These are phyloP conservation scores for Molanna angustata DNA, from an alignment of 2,888 invertebrate species.

Conservation along the genomic window DNA sequence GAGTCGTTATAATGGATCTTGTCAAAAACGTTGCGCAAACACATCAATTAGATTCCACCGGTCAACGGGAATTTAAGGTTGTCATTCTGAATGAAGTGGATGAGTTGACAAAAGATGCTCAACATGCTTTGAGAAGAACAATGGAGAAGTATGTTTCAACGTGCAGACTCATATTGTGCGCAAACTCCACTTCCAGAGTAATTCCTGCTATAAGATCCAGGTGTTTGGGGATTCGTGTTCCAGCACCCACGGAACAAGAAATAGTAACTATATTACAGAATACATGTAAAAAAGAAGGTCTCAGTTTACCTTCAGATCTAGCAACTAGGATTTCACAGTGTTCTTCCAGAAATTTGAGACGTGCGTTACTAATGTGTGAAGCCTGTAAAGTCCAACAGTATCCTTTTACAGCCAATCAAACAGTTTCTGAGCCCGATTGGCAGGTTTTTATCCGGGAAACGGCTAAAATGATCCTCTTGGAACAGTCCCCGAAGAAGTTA, in stretches of 20 bases:
- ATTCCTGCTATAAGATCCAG: conserved; percentile 96
- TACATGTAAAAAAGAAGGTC: conserved; percentile 78
- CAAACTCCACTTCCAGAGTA: conserved; percentile 91
- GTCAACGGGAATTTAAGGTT: conserved; percentile 94
- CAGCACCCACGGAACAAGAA: conserved; percentile 80
- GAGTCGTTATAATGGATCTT: conserved; percentile 95
- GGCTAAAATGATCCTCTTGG: conserved; percentile 78
- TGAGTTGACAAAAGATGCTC: conserved; percentile 93
- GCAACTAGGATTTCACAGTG: conserved; percentile 73
- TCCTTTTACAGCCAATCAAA: conserved; percentile 77
- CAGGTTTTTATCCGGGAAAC: conserved; percentile 83
- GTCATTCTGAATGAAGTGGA: conserved; percentile 95
- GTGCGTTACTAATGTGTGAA: conserved; percentile 92
- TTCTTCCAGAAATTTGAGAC: conserved; percentile 83
- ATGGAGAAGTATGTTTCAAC: conserved; percentile 99
- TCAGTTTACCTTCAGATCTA: conserved; percentile 72
- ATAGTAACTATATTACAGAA: conserved; percentile 65
- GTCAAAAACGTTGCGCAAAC: conserved; percentile 97
- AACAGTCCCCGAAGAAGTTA: conserved; percentile 83
- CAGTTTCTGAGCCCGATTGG: conserved; percentile 91
- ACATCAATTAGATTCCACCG: conserved; percentile 84
- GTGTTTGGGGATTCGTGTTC: conserved; percentile 88
- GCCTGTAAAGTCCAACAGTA: conserved; percentile 90
- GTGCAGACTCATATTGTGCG: conserved; percentile 90
- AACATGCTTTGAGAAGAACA: conserved; percentile 94